Conservation (phyloP, 2,797 vertebrate species). For the Sebastolobus alascanus region DNA sequence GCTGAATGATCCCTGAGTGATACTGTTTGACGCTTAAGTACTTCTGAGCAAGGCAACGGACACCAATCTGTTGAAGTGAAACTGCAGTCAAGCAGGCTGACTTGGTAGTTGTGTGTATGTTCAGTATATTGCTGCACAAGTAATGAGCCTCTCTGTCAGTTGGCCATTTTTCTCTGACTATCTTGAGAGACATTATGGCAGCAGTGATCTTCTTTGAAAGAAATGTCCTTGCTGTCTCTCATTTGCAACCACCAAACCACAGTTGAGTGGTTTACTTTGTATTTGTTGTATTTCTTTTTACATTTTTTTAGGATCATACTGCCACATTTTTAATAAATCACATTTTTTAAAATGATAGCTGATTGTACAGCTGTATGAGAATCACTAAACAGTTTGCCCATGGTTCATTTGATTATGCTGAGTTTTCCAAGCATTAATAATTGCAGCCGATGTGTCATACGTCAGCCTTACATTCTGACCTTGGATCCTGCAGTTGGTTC, state of each 20-base stretch:
- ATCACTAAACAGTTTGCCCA: background rate
- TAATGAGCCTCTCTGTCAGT: slow-evolving; percentile 55
- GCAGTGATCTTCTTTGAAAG: slow-evolving; percentile 24
- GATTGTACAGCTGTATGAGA: background rate
- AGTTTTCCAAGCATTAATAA: background rate
- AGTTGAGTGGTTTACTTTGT: slow-evolving; percentile 8
- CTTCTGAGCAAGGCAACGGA: slow-evolving; percentile 44
- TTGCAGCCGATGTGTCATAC: background rate
- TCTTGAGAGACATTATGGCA: slow-evolving; percentile 19
- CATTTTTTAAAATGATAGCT: background rate
- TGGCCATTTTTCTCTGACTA: slow-evolving; percentile 35
- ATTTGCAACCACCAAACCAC: slow-evolving; percentile 5
- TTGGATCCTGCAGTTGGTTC: background rate
- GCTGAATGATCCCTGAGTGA: slow-evolving; percentile 29
- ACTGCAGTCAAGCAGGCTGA: slow-evolving; percentile 18
- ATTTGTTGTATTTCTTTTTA: background rate
- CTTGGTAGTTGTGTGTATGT: slow-evolving; percentile 22
- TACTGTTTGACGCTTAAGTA: slow-evolving; percentile 23
- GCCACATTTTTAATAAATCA: slow-evolving; percentile 10
- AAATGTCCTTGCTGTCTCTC: slow-evolving; percentile 14
- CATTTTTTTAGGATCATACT: background rate
- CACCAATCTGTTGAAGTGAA: slow-evolving; percentile 17
- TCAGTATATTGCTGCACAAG: slow-evolving; percentile 1
- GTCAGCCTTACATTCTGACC: background rate
- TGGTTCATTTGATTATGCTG: slow-evolving; percentile 1